Percentiles rank a stretch among this genome's conserved stretches.
These are phyloP conservation scores for Oreonectes daqikongensis DNA, from an alignment of 2,797 vertebrate genomes.

Conservation along the genomic window DNA sequence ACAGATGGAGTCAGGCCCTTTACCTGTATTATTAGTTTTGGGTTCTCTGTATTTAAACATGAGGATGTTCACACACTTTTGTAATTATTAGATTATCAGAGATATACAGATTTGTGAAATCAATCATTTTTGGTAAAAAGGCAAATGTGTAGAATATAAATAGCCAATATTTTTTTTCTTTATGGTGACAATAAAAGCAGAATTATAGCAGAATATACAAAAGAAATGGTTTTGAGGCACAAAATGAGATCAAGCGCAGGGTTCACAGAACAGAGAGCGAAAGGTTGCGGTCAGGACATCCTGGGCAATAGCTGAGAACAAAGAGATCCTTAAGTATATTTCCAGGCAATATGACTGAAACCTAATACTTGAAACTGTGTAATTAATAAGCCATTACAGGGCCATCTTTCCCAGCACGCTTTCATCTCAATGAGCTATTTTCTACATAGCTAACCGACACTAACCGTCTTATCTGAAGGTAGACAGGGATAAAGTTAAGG, in stretches of 20 bases:
- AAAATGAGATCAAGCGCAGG: not conserved
- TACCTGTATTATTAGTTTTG: conserved; percentile 6
- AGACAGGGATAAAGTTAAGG: not conserved
- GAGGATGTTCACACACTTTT: not conserved
- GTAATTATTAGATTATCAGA: not conserved
- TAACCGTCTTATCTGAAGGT: not conserved
- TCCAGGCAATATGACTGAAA: conserved; percentile 29
- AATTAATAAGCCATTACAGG: conserved; percentile 22
- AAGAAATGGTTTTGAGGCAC: not conserved
- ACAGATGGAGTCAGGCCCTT: conserved; percentile 3
- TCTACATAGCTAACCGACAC: conserved; percentile 5
- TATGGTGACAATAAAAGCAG: not conserved
- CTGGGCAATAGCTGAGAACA: conserved; percentile 5
- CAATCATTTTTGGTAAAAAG: not conserved
- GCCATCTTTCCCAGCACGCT: not conserved
- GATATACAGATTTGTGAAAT: not conserved
- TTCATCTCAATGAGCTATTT: conserved; percentile 9
- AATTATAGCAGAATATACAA: not conserved
- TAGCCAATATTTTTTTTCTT: not conserved
- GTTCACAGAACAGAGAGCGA: not conserved
- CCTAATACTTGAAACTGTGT: not conserved
- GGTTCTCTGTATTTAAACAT: not conserved
- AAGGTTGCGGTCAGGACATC: conserved; percentile 19
- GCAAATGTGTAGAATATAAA: not conserved
- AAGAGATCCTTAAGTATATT: conserved; percentile 21